Conservation (phyloP, 92 coral and sea anemone species). For the Micromussa lordhowensis region DNA sequence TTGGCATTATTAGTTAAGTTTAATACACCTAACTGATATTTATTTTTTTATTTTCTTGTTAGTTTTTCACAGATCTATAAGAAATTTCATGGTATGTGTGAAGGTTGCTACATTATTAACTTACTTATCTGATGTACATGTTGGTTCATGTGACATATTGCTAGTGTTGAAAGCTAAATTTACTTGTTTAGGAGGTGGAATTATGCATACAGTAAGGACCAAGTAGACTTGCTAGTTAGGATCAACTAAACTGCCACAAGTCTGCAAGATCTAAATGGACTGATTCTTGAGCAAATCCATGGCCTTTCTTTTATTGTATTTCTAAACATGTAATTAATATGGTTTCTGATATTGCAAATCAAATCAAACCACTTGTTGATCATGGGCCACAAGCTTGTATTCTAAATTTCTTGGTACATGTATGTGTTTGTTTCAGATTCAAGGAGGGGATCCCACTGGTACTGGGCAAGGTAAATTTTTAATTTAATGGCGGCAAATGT, state of each 20-base stretch:
- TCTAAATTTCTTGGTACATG: neutral
- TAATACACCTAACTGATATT: neutral
- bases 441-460: constrained; percentile 99
- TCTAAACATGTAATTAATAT: neutral
- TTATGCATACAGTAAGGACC: too few relatives aligned
- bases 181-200: too few relatives aligned
- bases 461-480: constrained; percentile 83
- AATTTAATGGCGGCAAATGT: neutral
- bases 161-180: neutral
- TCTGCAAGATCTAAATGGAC: too few relatives aligned
- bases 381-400: too few relatives aligned
- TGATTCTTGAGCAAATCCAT: too few relatives aligned
- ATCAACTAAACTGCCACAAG: too few relatives aligned
- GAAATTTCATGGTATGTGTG: constrained; percentile 91
- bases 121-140: neutral
- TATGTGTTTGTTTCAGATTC: constrained; percentile 71
- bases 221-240: too few relatives aligned
- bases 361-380: too few relatives aligned
- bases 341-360: too few relatives aligned
- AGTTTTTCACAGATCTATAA: constrained; percentile 99
- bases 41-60: constrained; percentile 21
- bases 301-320: too few relatives aligned
- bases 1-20: neutral
- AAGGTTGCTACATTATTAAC: neutral
- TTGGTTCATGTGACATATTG: neutral